These are phyloP conservation scores for Sciurus vulgaris DNA, from an alignment of 2,797 vertebrate genomes.

Conservation along the genomic window DNA sequence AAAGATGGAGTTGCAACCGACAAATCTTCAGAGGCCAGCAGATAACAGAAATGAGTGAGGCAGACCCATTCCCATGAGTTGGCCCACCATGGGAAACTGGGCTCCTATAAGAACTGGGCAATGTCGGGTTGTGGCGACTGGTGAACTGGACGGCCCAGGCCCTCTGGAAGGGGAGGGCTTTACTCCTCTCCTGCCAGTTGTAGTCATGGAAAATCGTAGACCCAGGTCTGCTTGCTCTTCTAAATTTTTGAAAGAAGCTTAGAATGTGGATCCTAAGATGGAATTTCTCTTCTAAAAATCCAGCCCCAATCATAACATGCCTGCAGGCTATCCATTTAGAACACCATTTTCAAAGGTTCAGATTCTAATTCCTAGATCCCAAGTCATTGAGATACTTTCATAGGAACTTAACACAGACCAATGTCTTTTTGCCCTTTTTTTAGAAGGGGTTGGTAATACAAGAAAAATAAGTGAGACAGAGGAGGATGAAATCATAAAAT, in stretches of 20 bases:
- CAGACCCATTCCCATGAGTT: not conserved
- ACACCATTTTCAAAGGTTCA: not conserved
- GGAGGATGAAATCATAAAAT: not conserved
- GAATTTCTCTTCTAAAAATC: slow-evolving; percentile 19
- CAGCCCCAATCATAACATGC: not conserved
- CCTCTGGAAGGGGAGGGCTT: not conserved
- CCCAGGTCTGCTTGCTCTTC: not conserved
- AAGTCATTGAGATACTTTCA: not conserved
- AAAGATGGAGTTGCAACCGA: not conserved
- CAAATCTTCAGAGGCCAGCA: not conserved
- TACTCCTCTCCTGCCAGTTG: not conserved
- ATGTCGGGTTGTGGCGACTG: not conserved
- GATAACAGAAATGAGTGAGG: not conserved
- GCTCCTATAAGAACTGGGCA: not conserved
- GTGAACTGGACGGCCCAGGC: not conserved
- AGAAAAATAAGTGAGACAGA: not conserved
- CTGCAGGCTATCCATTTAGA: not conserved
- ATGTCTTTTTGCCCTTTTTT: not conserved
- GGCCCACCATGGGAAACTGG: not conserved
- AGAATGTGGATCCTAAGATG: slow-evolving; percentile 34
- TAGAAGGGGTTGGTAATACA: not conserved
- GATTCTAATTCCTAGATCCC: not conserved
- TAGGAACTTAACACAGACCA: not conserved
- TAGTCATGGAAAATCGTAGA: not conserved
- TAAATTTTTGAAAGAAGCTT: slow-evolving; percentile 39